Conservation (phyloP, 92 coral and sea anemone species). For the Chrysogorgia sp. region DNA sequence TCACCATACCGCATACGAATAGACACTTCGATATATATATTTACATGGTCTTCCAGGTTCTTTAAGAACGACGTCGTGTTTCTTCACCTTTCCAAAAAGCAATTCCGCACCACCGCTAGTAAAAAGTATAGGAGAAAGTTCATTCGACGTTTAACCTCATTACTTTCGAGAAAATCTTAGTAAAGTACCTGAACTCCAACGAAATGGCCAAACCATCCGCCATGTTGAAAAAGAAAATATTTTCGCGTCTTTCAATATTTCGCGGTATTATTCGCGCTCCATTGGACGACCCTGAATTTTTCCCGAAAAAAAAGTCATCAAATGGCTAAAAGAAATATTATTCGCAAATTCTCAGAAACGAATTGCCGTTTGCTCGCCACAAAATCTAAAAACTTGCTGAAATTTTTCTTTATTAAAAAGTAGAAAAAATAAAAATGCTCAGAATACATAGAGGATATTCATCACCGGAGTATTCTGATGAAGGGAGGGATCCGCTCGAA, state of each 20-base stretch:
- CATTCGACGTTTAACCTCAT: not conserved
- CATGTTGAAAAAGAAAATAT: slow-evolving; percentile 58
- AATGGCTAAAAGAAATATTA: too few relatives aligned
- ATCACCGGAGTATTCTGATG: too few relatives aligned
- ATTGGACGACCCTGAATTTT: not conserved
- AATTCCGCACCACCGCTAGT: slow-evolving; percentile 96
- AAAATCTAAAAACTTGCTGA: too few relatives aligned
- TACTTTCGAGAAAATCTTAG: not conserved
- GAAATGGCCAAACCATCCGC: slow-evolving; percentile 82
- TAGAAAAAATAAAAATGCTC: too few relatives aligned
- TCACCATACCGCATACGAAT: too few relatives aligned
- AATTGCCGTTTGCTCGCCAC: too few relatives aligned
- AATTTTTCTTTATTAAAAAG: too few relatives aligned
- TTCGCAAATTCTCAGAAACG: not conserved
- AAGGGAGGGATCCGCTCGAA: too few relatives aligned
- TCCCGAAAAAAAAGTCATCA: too few relatives aligned
- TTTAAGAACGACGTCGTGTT: slow-evolving; percentile 70
- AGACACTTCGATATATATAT: slow-evolving; percentile 43
- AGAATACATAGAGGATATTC: too few relatives aligned
- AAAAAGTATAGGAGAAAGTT: not conserved
- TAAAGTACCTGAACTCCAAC: slow-evolving; percentile 78
- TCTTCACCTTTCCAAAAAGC: slow-evolving; percentile 83
- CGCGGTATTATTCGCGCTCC: not conserved
- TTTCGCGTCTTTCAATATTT: slow-evolving; percentile 9
- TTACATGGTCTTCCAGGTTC: slow-evolving; percentile 71